These are phyloP conservation scores for Athrips mouffetella DNA, from an alignment of 2,888 invertebrate genomes.

Conservation along the genomic window DNA sequence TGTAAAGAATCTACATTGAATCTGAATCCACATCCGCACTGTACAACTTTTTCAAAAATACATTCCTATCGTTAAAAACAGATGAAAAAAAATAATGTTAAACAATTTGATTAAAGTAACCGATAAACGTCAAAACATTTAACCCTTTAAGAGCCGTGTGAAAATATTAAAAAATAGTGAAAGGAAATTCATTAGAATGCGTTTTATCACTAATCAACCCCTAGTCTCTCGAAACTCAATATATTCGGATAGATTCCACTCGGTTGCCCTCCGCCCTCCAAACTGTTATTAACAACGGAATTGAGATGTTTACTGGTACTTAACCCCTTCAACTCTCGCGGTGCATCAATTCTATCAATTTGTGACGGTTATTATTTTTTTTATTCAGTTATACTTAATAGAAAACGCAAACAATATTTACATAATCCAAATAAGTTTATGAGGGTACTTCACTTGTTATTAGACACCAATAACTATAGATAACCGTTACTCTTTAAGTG, in stretches of 20 bases:
- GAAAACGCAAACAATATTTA: constrained; percentile 24
- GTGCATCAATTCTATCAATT: constrained; percentile 53
- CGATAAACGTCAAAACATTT: constrained; percentile 16
- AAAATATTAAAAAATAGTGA: constrained; percentile 33
- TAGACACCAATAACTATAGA: neutral
- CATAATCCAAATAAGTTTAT: constrained; percentile 19
- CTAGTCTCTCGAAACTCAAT: constrained; percentile 28
- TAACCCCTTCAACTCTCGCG: constrained; percentile 60
- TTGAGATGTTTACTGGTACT: constrained; percentile 67
- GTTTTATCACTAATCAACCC: constrained; percentile 40
- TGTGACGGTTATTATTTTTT: constrained; percentile 34
- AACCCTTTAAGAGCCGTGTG: constrained; percentile 48
- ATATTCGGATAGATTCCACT: constrained; percentile 27
- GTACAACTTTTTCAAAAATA: no score
- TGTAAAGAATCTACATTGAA: no score
- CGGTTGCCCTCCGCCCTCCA: constrained; percentile 9
- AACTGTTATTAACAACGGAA: constrained; percentile 55
- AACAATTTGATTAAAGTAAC: neutral
- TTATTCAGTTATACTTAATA: constrained; percentile 15
- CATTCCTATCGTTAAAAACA: neutral
- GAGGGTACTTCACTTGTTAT: constrained; percentile 6
- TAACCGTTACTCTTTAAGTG: constrained; percentile 10
- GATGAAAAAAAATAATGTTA: constrained; percentile 17
- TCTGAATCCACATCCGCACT: no score
- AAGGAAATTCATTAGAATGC: constrained; percentile 43